A percentile compares a stretch with the other conserved stretches of the same genome.
These are phyloP conservation scores for Erannis defoliaria DNA, from an alignment of 2,888 invertebrate genomes.

Conservation along the genomic window DNA sequence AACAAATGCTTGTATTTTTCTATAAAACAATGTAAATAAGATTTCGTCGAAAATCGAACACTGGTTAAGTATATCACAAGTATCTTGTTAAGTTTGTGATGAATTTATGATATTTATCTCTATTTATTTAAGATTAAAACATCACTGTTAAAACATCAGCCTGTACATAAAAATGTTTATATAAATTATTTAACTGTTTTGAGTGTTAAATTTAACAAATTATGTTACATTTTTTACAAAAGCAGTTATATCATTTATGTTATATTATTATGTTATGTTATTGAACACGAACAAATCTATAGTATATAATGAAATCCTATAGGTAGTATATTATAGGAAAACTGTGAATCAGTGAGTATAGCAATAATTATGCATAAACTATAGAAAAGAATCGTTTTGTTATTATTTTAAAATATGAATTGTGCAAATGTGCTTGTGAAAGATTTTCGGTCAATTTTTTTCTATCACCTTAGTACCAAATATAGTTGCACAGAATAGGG, in stretches of 20 bases:
- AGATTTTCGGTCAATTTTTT: conserved; percentile 60
- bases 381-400: conserved; percentile 49
- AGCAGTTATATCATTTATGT: conserved; percentile 9
- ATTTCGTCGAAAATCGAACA: conserved; percentile 64
- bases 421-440: conserved; percentile 48
- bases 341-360: conserved; percentile 57
- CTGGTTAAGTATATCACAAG: conserved; percentile 70
- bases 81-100: conserved; percentile 70
- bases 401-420: conserved; percentile 56
- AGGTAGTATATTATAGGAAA: conserved; percentile 41
- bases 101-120: conserved; percentile 61
- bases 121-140: conserved; percentile 7
- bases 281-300: conserved; percentile 49
- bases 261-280: conserved; percentile 18
- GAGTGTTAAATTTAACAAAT: conserved; percentile 1
- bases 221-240: conserved; percentile 1
- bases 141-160: conserved; percentile 21
- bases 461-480: too few species aligned
- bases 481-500: too few species aligned
- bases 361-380: conserved; percentile 39
- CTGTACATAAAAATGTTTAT: conserved; percentile 13
- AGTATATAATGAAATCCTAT: conserved; percentile 27
- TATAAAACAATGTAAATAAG: conserved; percentile 52
- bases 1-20: conserved; percentile 50
- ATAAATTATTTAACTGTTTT: conserved; percentile 6